A percentile compares a stretch with the other conserved stretches of the same genome.
Evolutionary conservation across 2,888 invertebrate species (phyloP).

Genomic region (Napeogenes inachia): DNA sequence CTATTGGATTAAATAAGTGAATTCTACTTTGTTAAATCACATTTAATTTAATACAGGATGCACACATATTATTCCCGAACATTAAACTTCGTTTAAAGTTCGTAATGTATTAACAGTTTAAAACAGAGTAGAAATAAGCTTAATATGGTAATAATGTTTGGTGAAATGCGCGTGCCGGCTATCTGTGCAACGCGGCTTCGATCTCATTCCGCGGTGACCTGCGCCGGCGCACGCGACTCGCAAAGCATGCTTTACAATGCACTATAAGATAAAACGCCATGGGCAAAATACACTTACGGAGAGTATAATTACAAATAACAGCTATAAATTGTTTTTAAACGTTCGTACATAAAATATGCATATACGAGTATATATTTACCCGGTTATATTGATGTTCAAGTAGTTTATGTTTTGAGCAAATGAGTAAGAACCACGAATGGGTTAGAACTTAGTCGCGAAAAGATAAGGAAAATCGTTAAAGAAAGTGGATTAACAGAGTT

Average conservation of each 20-base stretch:
- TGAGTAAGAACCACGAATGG: too few relatives aligned
- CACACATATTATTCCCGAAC: too few relatives aligned
- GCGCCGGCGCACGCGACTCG: slow-evolving; percentile 41
- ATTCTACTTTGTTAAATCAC: too few relatives aligned
- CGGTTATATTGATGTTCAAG: too few relatives aligned
- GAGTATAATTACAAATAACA: neutral
- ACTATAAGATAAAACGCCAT: slow-evolving; percentile 2
- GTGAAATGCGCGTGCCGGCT: slow-evolving; percentile 31
- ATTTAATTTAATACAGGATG: too few relatives aligned
- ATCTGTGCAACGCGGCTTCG: slow-evolving; percentile 32
- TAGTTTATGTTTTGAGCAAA: too few relatives aligned
- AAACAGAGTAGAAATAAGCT: slow-evolving; percentile 18
- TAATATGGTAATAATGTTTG: slow-evolving; percentile 28
- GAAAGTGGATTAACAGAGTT: too few relatives aligned
- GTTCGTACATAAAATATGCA: too few relatives aligned
- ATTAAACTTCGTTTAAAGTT: neutral
- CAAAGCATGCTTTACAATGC: slow-evolving; percentile 12
- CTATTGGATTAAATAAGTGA: too few relatives aligned
- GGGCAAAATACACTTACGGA: slow-evolving; percentile 1
- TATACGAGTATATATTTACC: too few relatives aligned
- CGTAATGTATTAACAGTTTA: neutral
- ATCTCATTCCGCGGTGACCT: slow-evolving; percentile 35
- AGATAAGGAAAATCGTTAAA: too few relatives aligned
- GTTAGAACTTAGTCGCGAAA: too few relatives aligned
- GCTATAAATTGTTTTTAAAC: neutral